Evolutionary conservation across 1,140 invertebrate species (phyloP), one percentile per base, ranked within the genome.

Genomic region (Nautilus pompilius): DNA sequence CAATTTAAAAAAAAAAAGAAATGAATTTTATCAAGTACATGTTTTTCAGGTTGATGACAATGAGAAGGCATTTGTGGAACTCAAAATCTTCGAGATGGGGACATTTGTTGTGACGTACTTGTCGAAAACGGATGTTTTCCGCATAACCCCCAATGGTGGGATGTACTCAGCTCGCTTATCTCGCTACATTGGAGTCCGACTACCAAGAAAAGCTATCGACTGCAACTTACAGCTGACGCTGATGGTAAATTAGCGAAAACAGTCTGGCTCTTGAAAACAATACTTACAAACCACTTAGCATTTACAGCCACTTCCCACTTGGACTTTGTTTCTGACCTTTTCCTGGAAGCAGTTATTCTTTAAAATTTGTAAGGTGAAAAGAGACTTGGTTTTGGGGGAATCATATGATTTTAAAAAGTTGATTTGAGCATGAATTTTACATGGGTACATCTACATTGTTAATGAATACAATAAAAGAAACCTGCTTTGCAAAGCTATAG

Each of bases 31-130:
- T 10, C 10, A 45, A 8, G 17, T 8, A 5, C 28, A 10, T 10
- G 6, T 6, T 17, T 46, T 59, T 10, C 28, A 59, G 59, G 45
- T 61, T 17, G 17, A 58, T 22, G 66, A 65, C 24, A 58, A 54
- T 28, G 45, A 53, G 10, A 28, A 61, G 22, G 70, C 70, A 5
- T 70, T 62, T 54, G 69, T 79, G 5, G 72, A 76, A 24, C 51
- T 80, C 22, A 67, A 74, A 59, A 60, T 76, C 1, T 65, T 71
- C 61, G 46, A 69, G n/a, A 62, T 75, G 2, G 75, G 74, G 2
- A 68, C 69, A 22, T 79, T 79, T 63, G 72, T 74, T 2, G 75
- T 78, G 32, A 79, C 76, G 15, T 75, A 71, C 26, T 66, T 66
- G n/a, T 62, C 60, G 15, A 70, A 70, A 58, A 65, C 57, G 20